Base-by-base conservation (phyloP, 2,888 invertebrate species). In the Sinelater perroti region DNA sequence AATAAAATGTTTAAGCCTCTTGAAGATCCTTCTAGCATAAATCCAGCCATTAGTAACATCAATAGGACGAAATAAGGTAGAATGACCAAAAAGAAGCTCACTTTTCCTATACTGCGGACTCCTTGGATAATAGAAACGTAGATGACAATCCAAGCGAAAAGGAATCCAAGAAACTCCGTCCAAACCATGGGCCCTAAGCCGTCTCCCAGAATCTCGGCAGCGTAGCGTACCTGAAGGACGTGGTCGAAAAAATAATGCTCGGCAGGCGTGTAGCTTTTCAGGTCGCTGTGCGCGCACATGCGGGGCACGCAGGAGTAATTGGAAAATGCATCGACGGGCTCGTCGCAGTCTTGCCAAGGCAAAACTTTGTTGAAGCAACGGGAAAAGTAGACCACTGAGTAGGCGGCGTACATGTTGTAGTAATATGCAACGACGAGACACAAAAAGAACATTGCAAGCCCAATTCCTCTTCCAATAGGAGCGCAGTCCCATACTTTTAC, bases 401-500 rank as follows among this genome's bases (percentile, higher is more conserved):
- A 81, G 1, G 81, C 79, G 2, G 76, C 75, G 13, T 75, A 75
- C 1, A 73, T 72, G 2, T 80, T 74, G 1, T 79, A 68, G 0
- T 74, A 75, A 1, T 81, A 64, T 0, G 79, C 78, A 0, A 77
- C 75, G 58, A 77, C 73, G 44, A 73, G 63, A 49, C 78, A 75
- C 2, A 71, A 70, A 0, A 71, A 24, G 4, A 81, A 36, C 81
- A 81, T 81, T 1, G 79, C 72, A 60, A 78, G 72, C 0, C 81
- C 81, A 1, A 81, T 60, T 5, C 81, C 81, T 77, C 80, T 75
- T 24, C 78, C 77, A 47, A 79, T 58, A 1, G 81, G 81, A 11
- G 79, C 73, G 44, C 81, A 56, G 58, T 81, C 79, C 81, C 81
- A 82, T 49, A 80, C 78, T 17, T 73, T 76, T 2, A 82, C 47